phyloP scores from a whole-genome alignment of 2,797 vertebrate species.

The Paedocypris micromegethes region DNA sequence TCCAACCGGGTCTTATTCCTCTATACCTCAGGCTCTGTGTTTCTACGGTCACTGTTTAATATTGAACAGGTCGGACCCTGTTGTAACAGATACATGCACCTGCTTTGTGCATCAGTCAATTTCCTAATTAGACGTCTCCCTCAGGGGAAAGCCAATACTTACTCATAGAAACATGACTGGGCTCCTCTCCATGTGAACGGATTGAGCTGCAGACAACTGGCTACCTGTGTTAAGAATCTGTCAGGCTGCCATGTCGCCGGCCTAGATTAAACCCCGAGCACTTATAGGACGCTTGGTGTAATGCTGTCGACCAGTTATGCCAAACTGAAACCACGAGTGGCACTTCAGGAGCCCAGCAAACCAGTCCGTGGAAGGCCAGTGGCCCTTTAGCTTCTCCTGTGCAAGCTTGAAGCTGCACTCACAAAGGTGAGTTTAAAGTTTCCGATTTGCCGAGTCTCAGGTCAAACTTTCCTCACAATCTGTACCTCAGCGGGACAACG shows the following conservation, averaged over 20 bases:
- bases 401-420: conserved; percentile 9
- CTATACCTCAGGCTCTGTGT: conserved; percentile 52
- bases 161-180: conserved; percentile 53
- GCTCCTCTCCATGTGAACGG: conserved; percentile 67
- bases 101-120: conserved; percentile 79
- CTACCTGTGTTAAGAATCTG: conserved; percentile 57
- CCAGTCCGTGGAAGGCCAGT: conserved; percentile 1
- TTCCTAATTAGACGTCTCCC: conserved; percentile 78
- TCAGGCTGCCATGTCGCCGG: conserved; percentile 53
- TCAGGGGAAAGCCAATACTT: conserved; percentile 72
- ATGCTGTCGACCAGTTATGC: conserved; percentile 49
- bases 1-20: conserved; percentile 62
- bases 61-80: conserved; percentile 72
- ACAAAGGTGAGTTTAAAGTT: conserved; percentile 29
- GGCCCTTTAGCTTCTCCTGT: conserved; percentile 3
- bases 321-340: conserved; percentile 41
- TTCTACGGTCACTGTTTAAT: conserved; percentile 73
- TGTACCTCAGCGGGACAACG: not conserved
- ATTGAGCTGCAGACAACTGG: conserved; percentile 56
- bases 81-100: conserved; percentile 77
- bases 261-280: conserved; percentile 60
- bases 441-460: not conserved
- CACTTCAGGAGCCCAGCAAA: conserved; percentile 24
- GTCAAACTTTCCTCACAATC: conserved; percentile 21
- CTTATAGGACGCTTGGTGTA: conserved; percentile 62